Evolutionary conservation across 2,113 vertebrate genomes (phyloP).

Genomic region (Zosterops borbonicus): DNA sequence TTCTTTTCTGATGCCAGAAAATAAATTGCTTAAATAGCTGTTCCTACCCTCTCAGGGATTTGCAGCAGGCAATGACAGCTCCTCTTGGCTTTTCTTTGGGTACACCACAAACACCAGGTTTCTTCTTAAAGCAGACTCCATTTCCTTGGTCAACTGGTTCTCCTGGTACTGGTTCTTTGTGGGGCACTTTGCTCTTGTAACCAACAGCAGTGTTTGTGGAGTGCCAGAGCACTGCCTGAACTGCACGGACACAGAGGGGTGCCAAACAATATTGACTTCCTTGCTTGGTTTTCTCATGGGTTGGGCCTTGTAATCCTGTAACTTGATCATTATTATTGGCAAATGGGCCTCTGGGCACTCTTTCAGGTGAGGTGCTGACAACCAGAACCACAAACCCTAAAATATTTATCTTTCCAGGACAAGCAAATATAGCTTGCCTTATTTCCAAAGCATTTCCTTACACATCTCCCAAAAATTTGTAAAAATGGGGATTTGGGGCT

Average conservation of each 20-base stretch:
- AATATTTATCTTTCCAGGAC: neutral
- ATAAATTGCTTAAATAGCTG: neutral
- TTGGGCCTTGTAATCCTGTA: neutral
- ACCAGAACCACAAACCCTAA: neutral
- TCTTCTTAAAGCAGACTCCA: neutral
- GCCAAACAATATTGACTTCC: accelerated
- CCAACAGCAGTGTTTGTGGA: neutral
- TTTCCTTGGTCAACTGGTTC: neutral
- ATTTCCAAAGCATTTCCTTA: neutral
- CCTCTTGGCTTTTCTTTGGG: neutral
- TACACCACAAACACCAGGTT: neutral
- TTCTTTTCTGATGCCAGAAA: neutral
- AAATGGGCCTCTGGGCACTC: neutral
- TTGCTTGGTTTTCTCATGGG: neutral
- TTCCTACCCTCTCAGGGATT: neutral
- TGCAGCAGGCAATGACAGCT: neutral
- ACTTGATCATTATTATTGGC: neutral
- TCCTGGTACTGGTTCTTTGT: neutral
- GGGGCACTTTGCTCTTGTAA: neutral
- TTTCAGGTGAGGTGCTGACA: neutral
- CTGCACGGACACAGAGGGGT: accelerated
- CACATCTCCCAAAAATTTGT: neutral
- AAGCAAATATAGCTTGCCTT: neutral
- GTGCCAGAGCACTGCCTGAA: neutral
- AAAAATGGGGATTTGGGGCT: neutral